Conservation (phyloP, 2,113 vertebrate species). For the Nipponia nippon region DNA sequence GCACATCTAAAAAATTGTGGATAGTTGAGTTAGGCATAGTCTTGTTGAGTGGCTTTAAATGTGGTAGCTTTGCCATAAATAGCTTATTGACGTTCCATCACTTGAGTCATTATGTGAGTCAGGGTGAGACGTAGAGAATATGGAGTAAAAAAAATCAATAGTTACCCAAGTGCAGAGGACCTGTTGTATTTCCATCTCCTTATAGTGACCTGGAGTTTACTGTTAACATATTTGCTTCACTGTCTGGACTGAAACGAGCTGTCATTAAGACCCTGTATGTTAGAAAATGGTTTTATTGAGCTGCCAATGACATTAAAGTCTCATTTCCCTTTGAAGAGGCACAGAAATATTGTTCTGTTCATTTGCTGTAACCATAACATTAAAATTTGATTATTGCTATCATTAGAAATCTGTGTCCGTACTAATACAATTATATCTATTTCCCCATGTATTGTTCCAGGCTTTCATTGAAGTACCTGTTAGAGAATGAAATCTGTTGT, state of each 20-base stretch:
- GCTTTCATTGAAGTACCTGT: not conserved
- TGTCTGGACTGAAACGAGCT: slow-evolving; percentile 52
- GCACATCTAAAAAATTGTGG: not conserved
- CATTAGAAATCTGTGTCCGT: slow-evolving; percentile 20
- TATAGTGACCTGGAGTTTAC: slow-evolving; percentile 56
- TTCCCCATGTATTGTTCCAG: not conserved
- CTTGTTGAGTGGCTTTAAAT: not conserved
- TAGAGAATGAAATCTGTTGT: not conserved
- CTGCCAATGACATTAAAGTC: slow-evolving; percentile 53
- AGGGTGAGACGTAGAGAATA: slow-evolving; percentile 42
- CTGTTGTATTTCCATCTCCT: slow-evolving; percentile 57
- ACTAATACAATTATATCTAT: not conserved
- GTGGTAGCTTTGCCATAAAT: slow-evolving; percentile 33
- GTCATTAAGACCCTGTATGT: slow-evolving; percentile 49
- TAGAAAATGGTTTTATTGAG: slow-evolving; percentile 67
- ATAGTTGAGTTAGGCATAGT: not conserved
- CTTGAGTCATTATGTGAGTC: slow-evolving; percentile 62
- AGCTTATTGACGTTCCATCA: slow-evolving; percentile 63
- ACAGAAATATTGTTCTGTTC: slow-evolving; percentile 55
- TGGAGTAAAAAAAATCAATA: slow-evolving; percentile 66
- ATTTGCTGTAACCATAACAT: slow-evolving; percentile 52
- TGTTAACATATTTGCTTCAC: slow-evolving; percentile 57
- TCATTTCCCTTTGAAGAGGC: slow-evolving; percentile 67
- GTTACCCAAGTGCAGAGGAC: slow-evolving; percentile 26
- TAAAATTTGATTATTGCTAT: slow-evolving; percentile 59